phyloP scores from a whole-genome alignment of 2,797 vertebrate species.

The Sebastes vulpes region DNA sequence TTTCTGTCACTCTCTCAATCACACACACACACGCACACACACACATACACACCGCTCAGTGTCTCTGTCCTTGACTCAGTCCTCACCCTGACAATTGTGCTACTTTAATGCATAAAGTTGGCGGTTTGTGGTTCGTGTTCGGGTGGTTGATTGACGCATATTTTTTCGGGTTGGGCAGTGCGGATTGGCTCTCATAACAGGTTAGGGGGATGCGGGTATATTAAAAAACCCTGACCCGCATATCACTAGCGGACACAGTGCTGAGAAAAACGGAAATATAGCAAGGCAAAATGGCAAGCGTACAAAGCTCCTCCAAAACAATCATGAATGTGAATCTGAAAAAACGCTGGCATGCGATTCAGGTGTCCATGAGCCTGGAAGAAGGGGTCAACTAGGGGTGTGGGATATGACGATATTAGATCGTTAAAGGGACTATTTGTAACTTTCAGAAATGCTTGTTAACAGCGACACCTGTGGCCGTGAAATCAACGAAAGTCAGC shows the following conservation, averaged over 20 bases:
- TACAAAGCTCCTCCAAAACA: not conserved
- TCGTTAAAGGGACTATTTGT: too few relatives aligned
- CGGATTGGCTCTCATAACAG: not conserved
- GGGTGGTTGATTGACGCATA: not conserved
- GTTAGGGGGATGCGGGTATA: not conserved
- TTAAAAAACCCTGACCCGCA: not conserved
- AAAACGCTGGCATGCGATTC: too few relatives aligned
- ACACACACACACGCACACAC: too few relatives aligned
- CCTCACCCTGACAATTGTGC: not conserved
- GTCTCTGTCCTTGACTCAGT: not conserved
- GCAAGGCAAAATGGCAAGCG: not conserved
- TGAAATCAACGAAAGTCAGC: too few relatives aligned
- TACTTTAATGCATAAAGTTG: not conserved
- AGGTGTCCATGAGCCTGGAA: too few relatives aligned
- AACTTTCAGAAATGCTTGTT: too few relatives aligned
- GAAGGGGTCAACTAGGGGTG: too few relatives aligned
- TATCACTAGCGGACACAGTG: not conserved
- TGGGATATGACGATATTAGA: too few relatives aligned
- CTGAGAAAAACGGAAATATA: not conserved
- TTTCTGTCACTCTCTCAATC: too few relatives aligned
- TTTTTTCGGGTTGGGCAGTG: not conserved
- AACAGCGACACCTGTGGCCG: too few relatives aligned
- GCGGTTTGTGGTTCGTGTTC: not conserved
- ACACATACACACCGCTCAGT: not conserved
- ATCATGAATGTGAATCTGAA: not conserved